Base-by-base conservation (phyloP, 2,113 vertebrate species). In the Callorhinus ursinus region DNA sequence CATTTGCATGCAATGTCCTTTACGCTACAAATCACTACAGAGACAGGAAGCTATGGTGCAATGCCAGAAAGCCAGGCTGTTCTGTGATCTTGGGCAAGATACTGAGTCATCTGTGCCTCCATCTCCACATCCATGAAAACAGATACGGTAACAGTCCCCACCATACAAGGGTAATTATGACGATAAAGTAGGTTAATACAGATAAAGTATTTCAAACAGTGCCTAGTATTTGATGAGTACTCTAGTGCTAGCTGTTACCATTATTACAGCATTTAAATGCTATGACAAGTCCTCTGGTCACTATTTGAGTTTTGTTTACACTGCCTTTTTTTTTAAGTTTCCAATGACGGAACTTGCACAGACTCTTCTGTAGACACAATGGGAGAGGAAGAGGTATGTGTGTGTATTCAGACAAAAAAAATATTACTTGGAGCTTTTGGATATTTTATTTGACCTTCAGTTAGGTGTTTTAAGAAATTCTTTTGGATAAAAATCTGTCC, bases 401-500 rank as follows among this genome's bases (percentile, higher is more conserved):
- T 3, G 4, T 42, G 15, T 53, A 12, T 61, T 85, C 33, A 67
- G 36, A 90, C 33, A 80, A 42, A 86, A 28, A 79, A 80, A 28
- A 49, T 57, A 87, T 24, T 59, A 55, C 55, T 81, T 92, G 46
- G 51, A 82, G 26, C 19, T 83, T 83, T 55, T 9, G 22, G 7
- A 6, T 24, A 92, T 19, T 59, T 92, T 82, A 92, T 71, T 46
- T 82, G 33, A 63, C 24, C 31, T 94, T 86, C 59, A 63, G 46
- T 65, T 31, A 92, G 33, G 24, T 18, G 31, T 55, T 87, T 86
- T 76, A 90, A n/a, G 19, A 86, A 93, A 86, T 63, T 74, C 6
- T 94, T 89, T 85, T 69, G 80, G 55, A 39, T 82, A 93, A 90
- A 95, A 95, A 63, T 90, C 22, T 76, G 39, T 69, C 57, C 59